phyloP scores from a whole-genome alignment of 2,113 vertebrate species.

The Centrocercus urophasianus region DNA sequence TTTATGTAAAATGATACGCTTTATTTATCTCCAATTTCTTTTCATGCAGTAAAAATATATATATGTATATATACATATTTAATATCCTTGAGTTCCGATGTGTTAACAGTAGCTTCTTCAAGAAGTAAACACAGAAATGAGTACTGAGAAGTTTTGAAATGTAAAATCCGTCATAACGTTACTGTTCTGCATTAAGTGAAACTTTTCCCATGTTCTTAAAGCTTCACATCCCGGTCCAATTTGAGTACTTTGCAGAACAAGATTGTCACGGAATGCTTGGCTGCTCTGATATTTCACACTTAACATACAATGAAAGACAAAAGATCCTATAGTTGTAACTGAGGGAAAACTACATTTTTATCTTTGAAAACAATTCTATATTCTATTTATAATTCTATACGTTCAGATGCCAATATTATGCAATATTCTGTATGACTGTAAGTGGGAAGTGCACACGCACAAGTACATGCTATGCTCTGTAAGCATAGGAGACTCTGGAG shows the following conservation, averaged over 20 bases:
- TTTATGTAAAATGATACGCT: background rate
- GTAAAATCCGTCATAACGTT: background rate
- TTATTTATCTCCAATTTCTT: background rate
- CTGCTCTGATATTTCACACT: background rate
- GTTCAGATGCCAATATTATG: constrained; percentile 26
- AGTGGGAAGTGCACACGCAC: constrained; percentile 25
- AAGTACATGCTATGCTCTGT: background rate
- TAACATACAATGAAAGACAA: background rate
- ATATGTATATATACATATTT: background rate
- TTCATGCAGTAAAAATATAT: background rate
- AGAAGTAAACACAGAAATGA: background rate
- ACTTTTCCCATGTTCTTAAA: background rate
- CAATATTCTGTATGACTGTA: background rate
- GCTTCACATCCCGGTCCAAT: background rate
- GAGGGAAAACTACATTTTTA: background rate
- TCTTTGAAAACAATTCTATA: background rate
- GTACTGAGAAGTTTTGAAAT: background rate
- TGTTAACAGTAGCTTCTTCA: background rate
- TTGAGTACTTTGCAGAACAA: background rate
- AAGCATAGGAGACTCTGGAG: constrained; percentile 1
- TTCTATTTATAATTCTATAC: background rate
- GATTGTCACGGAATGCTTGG: background rate
- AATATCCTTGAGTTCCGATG: background rate
- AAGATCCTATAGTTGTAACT: background rate
- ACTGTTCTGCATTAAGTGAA: background rate